Evolutionary conservation across 2,888 invertebrate genomes (phyloP).

Genomic region (Drosophila mercatorum): DNA sequence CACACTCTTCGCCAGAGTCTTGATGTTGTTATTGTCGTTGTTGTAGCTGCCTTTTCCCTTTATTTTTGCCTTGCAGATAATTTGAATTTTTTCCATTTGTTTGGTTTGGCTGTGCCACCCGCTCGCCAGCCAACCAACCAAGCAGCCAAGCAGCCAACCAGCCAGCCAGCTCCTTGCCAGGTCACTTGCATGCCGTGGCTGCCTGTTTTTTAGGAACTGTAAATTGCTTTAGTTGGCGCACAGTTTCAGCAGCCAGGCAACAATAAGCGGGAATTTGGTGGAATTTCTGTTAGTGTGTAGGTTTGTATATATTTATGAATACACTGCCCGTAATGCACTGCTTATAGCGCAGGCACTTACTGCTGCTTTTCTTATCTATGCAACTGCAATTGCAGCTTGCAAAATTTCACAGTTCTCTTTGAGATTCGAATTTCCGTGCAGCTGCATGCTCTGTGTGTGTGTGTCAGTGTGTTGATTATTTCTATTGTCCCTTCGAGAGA

Average conservation of each 20-base stretch:
- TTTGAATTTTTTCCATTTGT: constrained; percentile 77
- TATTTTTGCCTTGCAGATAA: constrained; percentile 66
- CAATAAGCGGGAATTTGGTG: constrained; percentile 36
- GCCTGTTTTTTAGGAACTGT: constrained; percentile 71
- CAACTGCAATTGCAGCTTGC: constrained; percentile 39
- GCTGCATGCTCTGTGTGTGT: constrained; percentile 1
- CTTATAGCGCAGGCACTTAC: constrained; percentile 36
- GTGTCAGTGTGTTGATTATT: constrained; percentile 28
- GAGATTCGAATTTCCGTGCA: constrained; percentile 16
- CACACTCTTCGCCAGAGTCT: constrained; percentile 57
- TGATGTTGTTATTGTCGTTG: constrained; percentile 12
- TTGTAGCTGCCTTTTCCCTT: constrained; percentile 30
- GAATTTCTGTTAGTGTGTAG: constrained; percentile 2
- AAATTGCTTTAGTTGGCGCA: constrained; percentile 76
- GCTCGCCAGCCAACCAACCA: not conserved
- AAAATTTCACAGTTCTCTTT: constrained; percentile 33
- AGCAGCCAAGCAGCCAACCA: not conserved
- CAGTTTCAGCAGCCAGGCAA: constrained; percentile 58
- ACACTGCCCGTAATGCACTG: constrained; percentile 50
- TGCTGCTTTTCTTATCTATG: constrained; percentile 47
- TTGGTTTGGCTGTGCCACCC: constrained; percentile 59
- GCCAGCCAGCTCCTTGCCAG: constrained; percentile 45
- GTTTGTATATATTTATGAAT: constrained; percentile 54
- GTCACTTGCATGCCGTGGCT: constrained; percentile 71
- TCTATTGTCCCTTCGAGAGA: constrained; percentile 18